Evolutionary conservation across 1,140 invertebrate genomes (phyloP).

Genomic region (Apolygus lucorum): DNA sequence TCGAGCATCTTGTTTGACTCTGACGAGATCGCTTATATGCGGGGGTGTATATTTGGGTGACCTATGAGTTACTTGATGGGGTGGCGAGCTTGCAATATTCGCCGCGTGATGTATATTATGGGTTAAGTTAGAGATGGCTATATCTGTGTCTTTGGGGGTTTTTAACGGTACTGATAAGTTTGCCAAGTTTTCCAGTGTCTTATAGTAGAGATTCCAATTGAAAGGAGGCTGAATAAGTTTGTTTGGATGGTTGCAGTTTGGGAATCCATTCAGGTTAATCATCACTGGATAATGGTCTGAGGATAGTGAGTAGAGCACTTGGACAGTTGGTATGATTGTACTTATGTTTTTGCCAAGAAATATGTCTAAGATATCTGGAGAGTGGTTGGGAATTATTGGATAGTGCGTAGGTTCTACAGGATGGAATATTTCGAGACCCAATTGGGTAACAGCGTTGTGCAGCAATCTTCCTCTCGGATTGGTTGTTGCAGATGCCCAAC

Average conservation of each 20-base stretch:
- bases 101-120: too few relatives aligned
- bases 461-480: not conserved
- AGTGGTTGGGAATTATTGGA: not conserved
- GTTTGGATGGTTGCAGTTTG: not conserved
- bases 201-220: not conserved
- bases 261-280: not conserved
- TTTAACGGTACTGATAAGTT: too few relatives aligned
- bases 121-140: too few relatives aligned
- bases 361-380: too few relatives aligned
- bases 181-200: not conserved
- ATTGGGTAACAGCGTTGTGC: too few relatives aligned
- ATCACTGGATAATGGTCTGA: not conserved
- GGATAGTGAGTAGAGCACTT: not conserved
- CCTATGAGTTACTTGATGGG: too few relatives aligned
- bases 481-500: not conserved
- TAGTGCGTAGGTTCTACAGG: not conserved
- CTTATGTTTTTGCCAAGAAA: not conserved
- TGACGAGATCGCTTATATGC: too few relatives aligned
- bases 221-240: not conserved
- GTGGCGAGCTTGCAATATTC: too few relatives aligned
- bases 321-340: not conserved
- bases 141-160: too few relatives aligned
- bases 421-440: not conserved
- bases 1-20: too few relatives aligned
- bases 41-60: too few relatives aligned